Percentiles rank a stretch among this genome's conserved stretches.
Evolutionary conservation across 2,888 invertebrate genomes (phyloP).

Genomic region (Mythimna impura): DNA sequence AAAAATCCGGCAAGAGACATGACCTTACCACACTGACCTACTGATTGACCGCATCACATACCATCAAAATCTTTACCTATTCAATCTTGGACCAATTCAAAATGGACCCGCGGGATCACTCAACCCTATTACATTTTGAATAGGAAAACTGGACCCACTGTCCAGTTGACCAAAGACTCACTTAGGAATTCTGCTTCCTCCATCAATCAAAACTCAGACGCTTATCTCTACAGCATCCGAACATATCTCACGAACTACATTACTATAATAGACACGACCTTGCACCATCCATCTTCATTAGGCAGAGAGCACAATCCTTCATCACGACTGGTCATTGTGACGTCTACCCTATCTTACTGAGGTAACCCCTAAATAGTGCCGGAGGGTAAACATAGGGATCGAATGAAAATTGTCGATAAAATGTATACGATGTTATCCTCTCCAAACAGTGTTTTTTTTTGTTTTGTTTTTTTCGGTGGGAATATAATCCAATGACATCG

Average conservation of each 20-base stretch:
- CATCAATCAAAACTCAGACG: not conserved
- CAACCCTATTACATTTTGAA: too few relatives aligned
- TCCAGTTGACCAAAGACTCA: too few relatives aligned
- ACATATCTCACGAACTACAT: constrained; percentile 47
- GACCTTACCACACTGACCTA: too few relatives aligned
- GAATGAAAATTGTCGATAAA: constrained; percentile 14
- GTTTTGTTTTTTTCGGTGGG: too few relatives aligned
- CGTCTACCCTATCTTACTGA: constrained; percentile 69
- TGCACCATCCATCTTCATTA: constrained; percentile 72
- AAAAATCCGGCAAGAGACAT: too few relatives aligned
- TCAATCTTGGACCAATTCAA: too few relatives aligned
- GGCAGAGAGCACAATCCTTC: constrained; percentile 70
- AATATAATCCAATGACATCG: too few relatives aligned
- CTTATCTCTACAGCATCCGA: not conserved
- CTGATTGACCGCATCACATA: too few relatives aligned
- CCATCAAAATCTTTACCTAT: too few relatives aligned
- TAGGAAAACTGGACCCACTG: too few relatives aligned
- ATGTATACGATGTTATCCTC: not conserved
- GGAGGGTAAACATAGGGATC: not conserved
- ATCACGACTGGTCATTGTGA: constrained; percentile 63
- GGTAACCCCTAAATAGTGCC: constrained; percentile 51
- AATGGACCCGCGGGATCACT: too few relatives aligned
- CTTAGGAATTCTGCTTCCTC: not conserved
- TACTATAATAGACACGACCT: constrained; percentile 42
- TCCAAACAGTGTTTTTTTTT: not conserved